Evolutionary conservation across 1,140 invertebrate genomes (phyloP), one percentile per base, ranked within the genome.

Genomic region (Melitaea cinxia): DNA sequence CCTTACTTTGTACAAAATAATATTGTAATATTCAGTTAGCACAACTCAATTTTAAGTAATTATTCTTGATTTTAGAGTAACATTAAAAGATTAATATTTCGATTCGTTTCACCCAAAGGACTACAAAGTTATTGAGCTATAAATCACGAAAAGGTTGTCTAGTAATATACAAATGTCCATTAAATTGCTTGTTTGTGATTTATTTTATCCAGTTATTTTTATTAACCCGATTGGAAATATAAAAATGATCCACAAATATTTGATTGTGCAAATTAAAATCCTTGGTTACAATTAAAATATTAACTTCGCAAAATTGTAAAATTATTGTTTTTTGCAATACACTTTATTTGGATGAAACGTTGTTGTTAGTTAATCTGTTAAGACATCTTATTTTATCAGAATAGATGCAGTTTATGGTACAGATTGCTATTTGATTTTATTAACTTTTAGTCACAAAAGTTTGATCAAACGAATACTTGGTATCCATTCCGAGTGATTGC

Each of bases 91-190:
- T 45, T 45, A 45, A 19, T 45, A 45, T 45, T 45, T 19, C 39
- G 39, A 45, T 45, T 21, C 15, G 35, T 37, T 45, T 19, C 15
- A 19, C 30, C 30, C 28, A 54, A 60, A 53, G 56, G 64, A 52
- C 37, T 60, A 54, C 37, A 54, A 50, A 55, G 14, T 21, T 54
- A 61, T 56, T 60, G 57, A 15, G 56, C 39, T 50, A 61, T 67
- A 67, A 67, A 67, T 67, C 52, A 67, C 39, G 35, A 33, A 56
- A 67, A 60, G 61, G 57, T 56, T 50, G 28, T 33, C 21, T 52
- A 60, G 57, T 61, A 61, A 23, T 47, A 39, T 60, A 60, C 50
- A 55, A 67, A 67, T 47, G 57, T 67, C 56, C 64, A 66, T 55
- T 28, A 30, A n/a, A 59, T 65, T 65, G 23, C 55, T 14, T n/a